A percentile compares a stretch with the other conserved stretches of the same genome.
Conservation (phyloP, 2,113 vertebrate species). For the Nyctereutes procyonoides region DNA sequence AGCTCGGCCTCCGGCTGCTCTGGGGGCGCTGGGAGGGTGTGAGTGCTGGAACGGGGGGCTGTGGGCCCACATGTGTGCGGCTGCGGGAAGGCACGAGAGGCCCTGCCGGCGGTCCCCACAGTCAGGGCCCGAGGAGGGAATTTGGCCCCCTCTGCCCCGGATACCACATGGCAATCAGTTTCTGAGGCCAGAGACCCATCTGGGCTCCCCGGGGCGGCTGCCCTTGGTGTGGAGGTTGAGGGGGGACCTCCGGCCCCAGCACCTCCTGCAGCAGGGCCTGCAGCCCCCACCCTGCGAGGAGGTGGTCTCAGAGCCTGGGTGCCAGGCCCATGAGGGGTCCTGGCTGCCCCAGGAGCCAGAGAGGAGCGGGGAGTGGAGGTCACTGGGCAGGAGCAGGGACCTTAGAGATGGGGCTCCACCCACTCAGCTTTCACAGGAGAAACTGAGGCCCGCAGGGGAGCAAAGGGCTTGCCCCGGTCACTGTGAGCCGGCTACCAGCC, state of each 20-base stretch:
- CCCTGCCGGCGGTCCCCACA: background rate
- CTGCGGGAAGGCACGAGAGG: background rate
- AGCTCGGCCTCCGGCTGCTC: background rate
- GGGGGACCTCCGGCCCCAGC: background rate
- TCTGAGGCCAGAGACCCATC: background rate
- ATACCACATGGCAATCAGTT: background rate
- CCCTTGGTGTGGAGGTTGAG: too few relatives aligned
- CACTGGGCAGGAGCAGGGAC: background rate
- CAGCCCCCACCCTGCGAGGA: rapidly evolving
- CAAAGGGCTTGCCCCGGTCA: background rate
- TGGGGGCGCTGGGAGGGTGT: too few relatives aligned
- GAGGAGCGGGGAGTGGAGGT: rapidly evolving
- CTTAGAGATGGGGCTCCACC: background rate
- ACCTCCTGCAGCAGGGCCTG: background rate
- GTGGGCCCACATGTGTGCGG: background rate
- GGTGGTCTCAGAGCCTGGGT: background rate
- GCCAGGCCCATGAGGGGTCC: background rate
- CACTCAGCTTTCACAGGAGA: background rate
- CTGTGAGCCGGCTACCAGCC: background rate
- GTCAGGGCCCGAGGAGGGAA: background rate
- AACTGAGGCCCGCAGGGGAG: background rate
- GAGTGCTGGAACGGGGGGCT: background rate
- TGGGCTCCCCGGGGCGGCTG: background rate
- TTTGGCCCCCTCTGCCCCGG: too few relatives aligned
- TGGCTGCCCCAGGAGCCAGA: background rate